Evolutionary conservation across 2,888 invertebrate species (phyloP).

Genomic region (Leucophenga maculata): DNA sequence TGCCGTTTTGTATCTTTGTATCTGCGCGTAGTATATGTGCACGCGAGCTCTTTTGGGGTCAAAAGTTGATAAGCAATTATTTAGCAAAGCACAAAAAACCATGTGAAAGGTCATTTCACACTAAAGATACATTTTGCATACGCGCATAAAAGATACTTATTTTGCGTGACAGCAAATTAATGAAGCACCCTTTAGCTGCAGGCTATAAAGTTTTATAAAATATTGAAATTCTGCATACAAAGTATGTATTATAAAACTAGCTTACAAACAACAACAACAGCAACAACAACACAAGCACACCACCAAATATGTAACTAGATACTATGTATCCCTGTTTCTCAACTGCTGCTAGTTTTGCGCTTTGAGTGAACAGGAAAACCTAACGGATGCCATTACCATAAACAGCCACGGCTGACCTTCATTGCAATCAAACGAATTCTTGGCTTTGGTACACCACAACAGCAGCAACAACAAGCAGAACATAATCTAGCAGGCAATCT

Average conservation of each 20-base stretch:
- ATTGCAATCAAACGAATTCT: slow-evolving; percentile 54
- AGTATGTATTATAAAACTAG: no score
- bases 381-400: slow-evolving; percentile 66
- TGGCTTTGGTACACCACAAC: slow-evolving; percentile 23
- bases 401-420: slow-evolving; percentile 60
- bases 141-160: no score
- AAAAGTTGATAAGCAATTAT: slow-evolving; percentile 17
- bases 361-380: slow-evolving; percentile 55
- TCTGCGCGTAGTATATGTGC: neutral
- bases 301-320: slow-evolving; percentile 16
- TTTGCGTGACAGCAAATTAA: slow-evolving; percentile 5
- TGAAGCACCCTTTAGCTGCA: no score
- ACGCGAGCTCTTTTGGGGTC: neutral
- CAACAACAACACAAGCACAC: neutral
- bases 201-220: no score
- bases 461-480: slow-evolving; percentile 28
- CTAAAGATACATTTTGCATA: slow-evolving; percentile 5
- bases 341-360: slow-evolving; percentile 11
- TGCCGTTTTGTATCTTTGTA: neutral
- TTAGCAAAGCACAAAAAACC: neutral
- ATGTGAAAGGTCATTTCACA: slow-evolving; percentile 11
- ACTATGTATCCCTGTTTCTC: slow-evolving; percentile 1
- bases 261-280: neutral
- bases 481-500: slow-evolving; percentile 15
- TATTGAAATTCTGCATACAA: no score